These are phyloP conservation scores for Halichoerus grypus DNA, from an alignment of 2,113 vertebrate species.

Conservation along the genomic window DNA sequence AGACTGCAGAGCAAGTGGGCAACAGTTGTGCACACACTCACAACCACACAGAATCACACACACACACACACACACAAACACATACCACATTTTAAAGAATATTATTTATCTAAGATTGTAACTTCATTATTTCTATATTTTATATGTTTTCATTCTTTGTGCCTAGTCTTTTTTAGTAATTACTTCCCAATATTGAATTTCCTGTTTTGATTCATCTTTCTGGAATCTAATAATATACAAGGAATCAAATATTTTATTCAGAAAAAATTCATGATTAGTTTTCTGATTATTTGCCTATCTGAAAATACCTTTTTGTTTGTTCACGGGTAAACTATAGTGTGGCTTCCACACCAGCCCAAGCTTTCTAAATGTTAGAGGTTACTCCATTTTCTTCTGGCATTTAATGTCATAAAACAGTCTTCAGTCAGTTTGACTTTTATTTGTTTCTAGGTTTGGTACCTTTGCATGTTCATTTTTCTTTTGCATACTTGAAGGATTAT, in stretches of 20 bases:
- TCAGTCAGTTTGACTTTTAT: background rate
- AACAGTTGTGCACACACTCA: background rate
- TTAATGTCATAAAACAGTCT: background rate
- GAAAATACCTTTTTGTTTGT: background rate
- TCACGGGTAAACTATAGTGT: background rate
- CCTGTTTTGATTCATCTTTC: background rate
- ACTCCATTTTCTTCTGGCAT: background rate
- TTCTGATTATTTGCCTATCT: background rate
- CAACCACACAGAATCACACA: background rate
- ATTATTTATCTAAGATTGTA: background rate
- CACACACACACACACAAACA: background rate
- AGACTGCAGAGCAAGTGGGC: background rate
- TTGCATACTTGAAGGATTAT: background rate
- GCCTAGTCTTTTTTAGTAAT: background rate
- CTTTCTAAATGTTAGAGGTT: background rate
- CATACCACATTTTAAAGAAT: background rate
- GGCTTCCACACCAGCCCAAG: background rate
- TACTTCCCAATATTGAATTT: background rate
- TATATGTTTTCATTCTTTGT: background rate
- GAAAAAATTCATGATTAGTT: background rate
- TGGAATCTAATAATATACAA: background rate
- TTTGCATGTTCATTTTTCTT: constrained; percentile 32
- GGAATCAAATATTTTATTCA: background rate
- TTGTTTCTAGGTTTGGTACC: background rate
- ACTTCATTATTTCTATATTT: background rate